phyloP scores from a whole-genome alignment of 2,888 invertebrate species.

The Cistogaster globosa region DNA sequence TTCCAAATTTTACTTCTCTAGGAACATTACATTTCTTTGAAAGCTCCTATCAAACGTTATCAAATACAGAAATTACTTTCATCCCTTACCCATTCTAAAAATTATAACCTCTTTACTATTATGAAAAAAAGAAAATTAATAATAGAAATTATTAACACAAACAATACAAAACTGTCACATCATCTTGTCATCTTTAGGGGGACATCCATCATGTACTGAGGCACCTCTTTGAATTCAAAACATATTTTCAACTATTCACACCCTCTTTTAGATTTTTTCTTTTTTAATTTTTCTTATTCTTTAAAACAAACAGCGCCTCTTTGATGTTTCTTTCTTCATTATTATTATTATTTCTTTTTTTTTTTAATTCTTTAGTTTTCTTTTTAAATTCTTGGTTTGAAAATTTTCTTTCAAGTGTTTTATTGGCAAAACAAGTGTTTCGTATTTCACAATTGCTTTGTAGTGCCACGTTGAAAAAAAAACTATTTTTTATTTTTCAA shows the following conservation, averaged over 20 bases:
- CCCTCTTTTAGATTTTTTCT: slow-evolving; percentile 34
- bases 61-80: not conserved
- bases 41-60: no score
- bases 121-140: slow-evolving; percentile 12
- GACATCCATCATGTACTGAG: slow-evolving; percentile 23
- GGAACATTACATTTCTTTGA: no score
- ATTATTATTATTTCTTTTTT: not conserved
- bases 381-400: slow-evolving; percentile 17
- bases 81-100: not conserved
- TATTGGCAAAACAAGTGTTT: slow-evolving; percentile 67
- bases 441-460: slow-evolving; percentile 61
- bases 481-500: not conserved
- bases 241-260: slow-evolving; percentile 32
- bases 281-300: not conserved
- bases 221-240: slow-evolving; percentile 10
- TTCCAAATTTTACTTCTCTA: no score
- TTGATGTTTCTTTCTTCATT: slow-evolving; percentile 47
- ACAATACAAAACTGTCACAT: slow-evolving; percentile 63
- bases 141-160: slow-evolving; percentile 25
- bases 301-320: slow-evolving; percentile 26
- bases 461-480: not conserved
- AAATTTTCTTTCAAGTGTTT: slow-evolving; percentile 50
- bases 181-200: slow-evolving; percentile 49
- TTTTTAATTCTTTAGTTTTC: slow-evolving; percentile 10
- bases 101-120: not conserved